Percentiles rank a stretch among this genome's conserved stretches.
These are phyloP conservation scores for Oreotrochilus melanogaster DNA, from an alignment of 2,113 vertebrate species.

Conservation along the genomic window DNA sequence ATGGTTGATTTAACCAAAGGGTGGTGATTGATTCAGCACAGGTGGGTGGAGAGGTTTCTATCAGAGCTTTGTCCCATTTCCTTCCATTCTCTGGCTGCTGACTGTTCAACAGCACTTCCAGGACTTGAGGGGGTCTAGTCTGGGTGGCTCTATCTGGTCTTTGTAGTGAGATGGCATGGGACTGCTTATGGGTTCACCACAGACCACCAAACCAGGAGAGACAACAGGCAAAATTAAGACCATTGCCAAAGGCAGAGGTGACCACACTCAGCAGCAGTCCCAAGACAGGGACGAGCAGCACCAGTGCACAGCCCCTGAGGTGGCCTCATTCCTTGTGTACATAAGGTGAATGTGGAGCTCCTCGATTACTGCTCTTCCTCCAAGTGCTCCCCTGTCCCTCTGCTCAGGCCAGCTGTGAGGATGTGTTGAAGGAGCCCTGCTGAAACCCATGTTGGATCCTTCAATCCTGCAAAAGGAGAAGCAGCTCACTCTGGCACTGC, in stretches of 20 bases:
- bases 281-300: rapidly evolving
- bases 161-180: neutral
- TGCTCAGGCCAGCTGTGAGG: neutral
- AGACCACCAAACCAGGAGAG: neutral
- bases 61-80: neutral
- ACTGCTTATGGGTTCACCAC: neutral
- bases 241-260: neutral
- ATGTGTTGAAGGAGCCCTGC: neutral
- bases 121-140: neutral
- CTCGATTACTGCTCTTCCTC: neutral
- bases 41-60: neutral
- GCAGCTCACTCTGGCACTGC: rapidly evolving
- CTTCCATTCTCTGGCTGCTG: neutral
- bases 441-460: neutral
- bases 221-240: neutral
- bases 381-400: neutral
- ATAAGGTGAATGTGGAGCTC: neutral
- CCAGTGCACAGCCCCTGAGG: neutral
- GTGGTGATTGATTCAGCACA: neutral
- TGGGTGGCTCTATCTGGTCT: neutral
- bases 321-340: neutral
- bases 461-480: neutral
- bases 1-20: neutral
- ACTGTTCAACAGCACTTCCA: neutral
- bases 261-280: neutral